A percentile compares a stretch with the other conserved stretches of the same genome.
Evolutionary conservation across 2,113 vertebrate genomes (phyloP).

Genomic region (Gambusia affinis): DNA sequence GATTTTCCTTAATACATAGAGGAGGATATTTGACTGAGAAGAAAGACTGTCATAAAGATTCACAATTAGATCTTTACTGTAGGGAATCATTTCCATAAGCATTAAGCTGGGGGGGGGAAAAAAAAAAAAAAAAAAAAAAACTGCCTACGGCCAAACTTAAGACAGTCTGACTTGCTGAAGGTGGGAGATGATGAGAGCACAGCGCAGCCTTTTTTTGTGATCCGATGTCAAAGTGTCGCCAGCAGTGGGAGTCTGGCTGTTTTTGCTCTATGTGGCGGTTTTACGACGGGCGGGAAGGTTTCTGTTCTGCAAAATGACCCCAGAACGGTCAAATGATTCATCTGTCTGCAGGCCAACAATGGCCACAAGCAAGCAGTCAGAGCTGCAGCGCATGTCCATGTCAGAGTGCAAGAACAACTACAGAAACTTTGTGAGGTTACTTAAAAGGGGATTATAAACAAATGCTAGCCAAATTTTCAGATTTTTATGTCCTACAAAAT

Average conservation of each 20-base stretch:
- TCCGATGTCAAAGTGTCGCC: not conserved
- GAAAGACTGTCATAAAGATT: not conserved
- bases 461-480: no score
- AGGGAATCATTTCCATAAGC: not conserved
- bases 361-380: not conserved
- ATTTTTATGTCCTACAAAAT: no score
- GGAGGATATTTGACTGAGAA: not conserved
- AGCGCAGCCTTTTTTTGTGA: not conserved
- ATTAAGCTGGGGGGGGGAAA: no score
- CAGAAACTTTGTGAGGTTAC: no score
- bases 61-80: not conserved
- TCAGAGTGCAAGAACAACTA: not conserved
- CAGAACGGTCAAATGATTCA: not conserved
- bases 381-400: not conserved
- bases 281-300: no score
- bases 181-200: not conserved
- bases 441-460: no score
- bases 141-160: not conserved
- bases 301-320: not conserved
- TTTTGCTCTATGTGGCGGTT: not conserved
- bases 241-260: not conserved
- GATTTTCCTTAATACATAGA: not conserved
- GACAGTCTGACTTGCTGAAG: not conserved
- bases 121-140: not conserved
- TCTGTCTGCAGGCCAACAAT: not conserved